Evolutionary conservation across 2,888 invertebrate genomes (phyloP), one percentile per base, ranked within the genome.

Genomic region (Clunio marinus): DNA sequence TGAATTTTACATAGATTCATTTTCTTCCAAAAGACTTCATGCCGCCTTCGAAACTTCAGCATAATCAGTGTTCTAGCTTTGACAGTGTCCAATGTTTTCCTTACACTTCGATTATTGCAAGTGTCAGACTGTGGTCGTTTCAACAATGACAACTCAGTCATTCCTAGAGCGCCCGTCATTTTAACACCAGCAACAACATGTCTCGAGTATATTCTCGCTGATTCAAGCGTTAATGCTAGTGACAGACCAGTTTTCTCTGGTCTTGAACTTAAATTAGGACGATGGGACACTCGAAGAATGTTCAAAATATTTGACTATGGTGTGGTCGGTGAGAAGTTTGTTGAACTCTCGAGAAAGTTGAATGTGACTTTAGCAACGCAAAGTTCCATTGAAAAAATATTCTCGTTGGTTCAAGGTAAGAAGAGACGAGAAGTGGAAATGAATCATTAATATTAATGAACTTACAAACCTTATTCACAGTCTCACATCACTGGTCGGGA

Each of bases 401-500:
- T 86, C 71, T 91, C 92, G 45, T 76, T 94, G 17, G 83, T 90
- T 0, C 86, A 88, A 72, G 68, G 68, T 68, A 20, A 51, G 20
- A 41, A n/a, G 5, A 24, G 22, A 32, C 2, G 22, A 4, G 13
- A 51, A 3, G 17, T 51, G 20, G 3, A 41, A 15, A 5, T 58
- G 55, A 55, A 25, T 25, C 25, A 8, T n/a, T 58, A 2, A 58
- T 15, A 8, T 8, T 7, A 57, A 57, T 13, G 5, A 3, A 51
- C 27, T 28, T n/a, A 65, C 15, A 25, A 4, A 27, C 7, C 28
- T 4, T 32, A 2, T 35, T 8, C 1, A 15, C 15, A 72, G 89
- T 92, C 41, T 88, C 89, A 0, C 84, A 87, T 59, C 88, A 91
- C 73, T 94, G 93, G 93, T 83, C 84, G 5, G 93, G 93, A 0